Evolutionary conservation across 2,797 vertebrate genomes (phyloP), one percentile per base, ranked within the genome.

Genomic region (Anguilla pacifica): DNA sequence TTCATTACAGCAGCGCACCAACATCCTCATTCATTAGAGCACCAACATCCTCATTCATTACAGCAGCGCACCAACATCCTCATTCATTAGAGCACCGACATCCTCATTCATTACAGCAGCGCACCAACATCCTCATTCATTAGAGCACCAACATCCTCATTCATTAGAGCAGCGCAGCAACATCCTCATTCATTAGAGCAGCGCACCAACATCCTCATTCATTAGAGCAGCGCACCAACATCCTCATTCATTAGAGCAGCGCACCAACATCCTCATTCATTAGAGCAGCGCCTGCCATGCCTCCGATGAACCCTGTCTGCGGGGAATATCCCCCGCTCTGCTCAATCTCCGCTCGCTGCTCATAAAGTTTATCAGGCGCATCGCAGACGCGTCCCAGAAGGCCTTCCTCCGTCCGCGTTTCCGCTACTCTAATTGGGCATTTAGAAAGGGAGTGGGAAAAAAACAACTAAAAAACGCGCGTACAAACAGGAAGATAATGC

Each of bases 201-300:
- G 79, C 89, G 39, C 39, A 1, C 86, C 88, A 92, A 89, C 86
- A 86, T 91, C 82, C 79, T 88, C n/a, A 90, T 93, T 35, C 31
- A 35, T 35, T 35, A 85, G 46, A 89, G 87, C 88, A 28, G 79
- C 89, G 39, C 39, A 1, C 86, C 88, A 92, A 89, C 86, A 86
- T 91, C 82, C 79, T 88, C n/a, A 90, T 93, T 35, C 31, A 35
- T 35, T 35, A 85, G 46, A 89, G 87, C 88, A 31, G 79, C 89
- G 39, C 39, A 1, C 86, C 88, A 92, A 89, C 86, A 86, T 91
- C 82, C 79, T 88, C n/a, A 90, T 93, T 94, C 89, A 93, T 91
- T 91, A 89, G 84, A 85, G 59, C 53, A 85, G 87, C 86, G 90
- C 92, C 90, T 92, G 89, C 88, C 83, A 88, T 87, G 85, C 28